Evolutionary conservation across 1,140 invertebrate genomes (phyloP), one percentile per base, ranked within the genome.

Genomic region (Drosophila ficusphila): DNA sequence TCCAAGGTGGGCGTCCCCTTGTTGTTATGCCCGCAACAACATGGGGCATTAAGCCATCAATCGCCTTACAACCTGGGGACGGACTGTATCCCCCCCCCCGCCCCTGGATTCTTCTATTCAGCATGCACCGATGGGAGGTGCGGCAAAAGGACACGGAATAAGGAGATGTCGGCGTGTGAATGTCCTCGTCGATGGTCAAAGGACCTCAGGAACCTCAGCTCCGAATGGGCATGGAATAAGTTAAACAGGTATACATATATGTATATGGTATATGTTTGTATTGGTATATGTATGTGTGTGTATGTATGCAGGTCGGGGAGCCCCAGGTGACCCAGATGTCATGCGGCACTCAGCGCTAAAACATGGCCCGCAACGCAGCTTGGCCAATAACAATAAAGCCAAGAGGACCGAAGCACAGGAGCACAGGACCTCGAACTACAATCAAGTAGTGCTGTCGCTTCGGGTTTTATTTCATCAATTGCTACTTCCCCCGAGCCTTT

Each of bases 281-380:
- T n/a, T n/a, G n/a, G n/a, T n/a, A n/a, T n/a, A n/a, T n/a, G n/a
- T n/a, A n/a, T n/a, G n/a, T n/a, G n/a, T n/a, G n/a, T n/a, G 2
- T 19, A 16, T 21, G 29, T 25, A 23, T 42, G 19, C 27, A 16
- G 70, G 14, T 57, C 60, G 56, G 48, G 8, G 3, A 27, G 34
- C 19, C 54, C 71, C 81, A 86, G 79, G 76, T 86, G 82, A 86
- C 81, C 81, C 82, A 86, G 82, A 88, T 86, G 81, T 86, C 81
- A 86, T 86, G 76, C 62, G 61, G 68, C 77, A 74, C 48, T 86
- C 54, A 61, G 41, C 58, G 82, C 62, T 85, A 73, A 85, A 85
- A 85, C 81, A 76, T 81, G 76, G 54, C 67, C 77, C 38, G 56
- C 54, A 73, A 58, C 74, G 34, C 51, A 54, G 49, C 46, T 41